Conservation (phyloP, 2,888 invertebrate species). For the Sminthurinus aureus region DNA sequence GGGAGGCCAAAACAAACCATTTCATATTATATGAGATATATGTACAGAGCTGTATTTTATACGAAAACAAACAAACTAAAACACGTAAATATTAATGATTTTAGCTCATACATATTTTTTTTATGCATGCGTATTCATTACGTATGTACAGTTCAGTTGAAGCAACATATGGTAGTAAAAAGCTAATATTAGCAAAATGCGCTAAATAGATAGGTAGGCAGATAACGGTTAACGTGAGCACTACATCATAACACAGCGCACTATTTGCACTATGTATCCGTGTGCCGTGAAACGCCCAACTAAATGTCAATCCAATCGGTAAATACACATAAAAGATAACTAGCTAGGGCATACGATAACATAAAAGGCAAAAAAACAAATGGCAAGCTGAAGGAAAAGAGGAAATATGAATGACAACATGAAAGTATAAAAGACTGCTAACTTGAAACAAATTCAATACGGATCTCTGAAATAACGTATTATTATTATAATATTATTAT, state of each 20-base stretch:
- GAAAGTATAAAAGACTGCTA: not conserved
- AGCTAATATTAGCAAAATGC: conserved; percentile 16
- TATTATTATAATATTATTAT: not conserved
- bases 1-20: not conserved
- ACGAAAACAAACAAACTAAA: not conserved
- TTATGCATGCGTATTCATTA: too few species aligned
- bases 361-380: not conserved
- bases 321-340: not conserved
- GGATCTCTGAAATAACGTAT: not conserved
- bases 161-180: not conserved
- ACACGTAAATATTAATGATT: too few species aligned
- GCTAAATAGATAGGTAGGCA: conserved; percentile 10
- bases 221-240: not conserved
- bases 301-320: conserved; percentile 17
- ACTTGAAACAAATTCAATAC: not conserved
- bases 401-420: not conserved
- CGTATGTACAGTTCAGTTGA: not conserved
- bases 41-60: not conserved
- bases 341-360: not conserved
- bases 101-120: too few species aligned
- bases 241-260: not conserved
- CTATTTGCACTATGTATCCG: not conserved
- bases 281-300: conserved; percentile 2
- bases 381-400: not conserved
- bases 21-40: not conserved